Evolutionary conservation across 2,113 vertebrate genomes (phyloP), one percentile per base, ranked within the genome.

Genomic region (Myotis brandtii): DNA sequence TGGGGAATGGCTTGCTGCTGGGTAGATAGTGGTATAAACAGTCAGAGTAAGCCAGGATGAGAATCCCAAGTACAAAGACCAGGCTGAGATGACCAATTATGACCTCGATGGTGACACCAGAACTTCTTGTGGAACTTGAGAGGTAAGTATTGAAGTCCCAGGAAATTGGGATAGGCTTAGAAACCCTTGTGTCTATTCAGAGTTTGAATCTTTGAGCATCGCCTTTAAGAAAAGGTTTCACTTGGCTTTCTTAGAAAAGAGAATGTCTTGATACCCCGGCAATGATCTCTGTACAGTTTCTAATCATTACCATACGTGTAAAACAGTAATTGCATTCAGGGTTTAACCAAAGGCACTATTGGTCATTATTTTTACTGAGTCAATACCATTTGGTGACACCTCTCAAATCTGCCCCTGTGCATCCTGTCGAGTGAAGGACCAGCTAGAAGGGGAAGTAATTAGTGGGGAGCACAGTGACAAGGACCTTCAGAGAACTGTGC

Each of bases 331-430:
- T 95, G 21, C 72, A 82, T 93, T 72, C 46, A 88, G 48, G 40
- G 64, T 93, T 94, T 95, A 90, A 96, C 91, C 46, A 86, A 96
- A 97, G 90, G 77, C 46, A 73, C 23, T 62, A 27, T n/a, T 66
- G 94, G 46, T 81, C 95, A 97, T 89, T 96, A 75, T 91, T 97
- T 96, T 96, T 93, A 92, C 92, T 93, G 88, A 95, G 80, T 93
- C 32, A 69, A 46, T 87, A 92, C 56, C 72, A 82, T 79, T 89
- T 80, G 90, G 95, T 73, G 56, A 96, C 83, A 66, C 73, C 64
- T 86, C n/a, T 88, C 95, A 64, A 64, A 52, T 91, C 86, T 92
- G 56, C 73, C 43, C 73, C 32, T 69, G 30, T 56, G 85, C 93
- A 93, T 70, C 56, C 34, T 50, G 32, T 52, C 46, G 75, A 27